Evolutionary conservation across 2,888 invertebrate genomes (phyloP), one percentile per base, ranked within the genome.

Genomic region (Agapetus fuscipes): DNA sequence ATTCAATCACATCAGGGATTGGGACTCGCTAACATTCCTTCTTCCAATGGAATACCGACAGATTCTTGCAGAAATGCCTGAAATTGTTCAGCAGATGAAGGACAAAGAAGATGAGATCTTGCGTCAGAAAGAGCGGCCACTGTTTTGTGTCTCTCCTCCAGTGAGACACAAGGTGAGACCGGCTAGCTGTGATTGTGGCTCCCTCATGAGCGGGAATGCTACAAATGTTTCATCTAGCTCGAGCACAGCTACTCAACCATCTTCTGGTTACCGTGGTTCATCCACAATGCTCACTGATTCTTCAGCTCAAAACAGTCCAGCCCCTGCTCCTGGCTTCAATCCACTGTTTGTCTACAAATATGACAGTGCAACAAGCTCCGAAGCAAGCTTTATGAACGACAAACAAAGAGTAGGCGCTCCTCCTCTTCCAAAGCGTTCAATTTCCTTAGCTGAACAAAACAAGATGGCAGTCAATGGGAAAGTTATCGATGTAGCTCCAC

Each of bases 11-110:
- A 82, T 95, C 6, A 78, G 81, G 56, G 95, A 95, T 60, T 95
- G 94, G 94, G 88, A 90, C 53, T 93, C 91, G 0, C 66, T 95
- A 35, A 88, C 86, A 52, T 83, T 93, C 50, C 71, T 95, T 33
- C 63, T 95, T 46, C 95, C 95, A 3, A 68, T 74, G 48, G 90
- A 95, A 59, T 89, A 85, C 57, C 76, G 78, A 48, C 80, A 82
- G 54, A 72, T 89, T 48, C 59, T 91, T 34, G 74, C 80, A 11
- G 85, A 87, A 58, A 76, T 88, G 53, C 88, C 88, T 5, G 86
- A 88, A 64, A 66, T 86, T 31, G 72, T 77, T 48, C 74, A 72
- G 52, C 75, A 79, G 51, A 62, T 78, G 26, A 78, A 76, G 53
- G 65, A 71, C 31, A 72, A 66, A 49, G 74, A 75, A 47, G 62